Conservation (phyloP, 2,888 invertebrate genomes). For the Nemurella pictetii region DNA sequence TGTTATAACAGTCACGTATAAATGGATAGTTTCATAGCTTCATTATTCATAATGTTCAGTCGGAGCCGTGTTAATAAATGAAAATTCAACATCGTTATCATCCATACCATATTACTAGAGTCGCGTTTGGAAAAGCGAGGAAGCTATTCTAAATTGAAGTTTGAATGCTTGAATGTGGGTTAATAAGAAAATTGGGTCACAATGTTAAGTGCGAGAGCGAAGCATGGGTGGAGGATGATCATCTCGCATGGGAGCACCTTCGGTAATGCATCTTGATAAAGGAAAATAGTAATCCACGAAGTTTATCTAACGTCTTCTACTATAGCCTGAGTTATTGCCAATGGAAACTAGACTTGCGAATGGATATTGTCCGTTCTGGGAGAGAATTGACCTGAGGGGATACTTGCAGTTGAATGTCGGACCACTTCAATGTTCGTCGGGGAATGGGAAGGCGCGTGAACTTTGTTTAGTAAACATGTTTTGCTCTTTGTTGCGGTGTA, state of each 20-base stretch:
- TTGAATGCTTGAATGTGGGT: background rate
- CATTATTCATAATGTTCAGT: background rate
- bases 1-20: background rate
- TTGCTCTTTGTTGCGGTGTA: background rate
- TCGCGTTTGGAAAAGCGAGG: background rate
- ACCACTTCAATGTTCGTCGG: background rate
- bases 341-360: background rate
- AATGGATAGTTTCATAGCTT: background rate
- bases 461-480: background rate
- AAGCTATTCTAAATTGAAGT: background rate
- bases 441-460: background rate
- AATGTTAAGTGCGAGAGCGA: background rate
- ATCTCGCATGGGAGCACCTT: background rate
- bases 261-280: background rate
- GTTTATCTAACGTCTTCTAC: background rate
- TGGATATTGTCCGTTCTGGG: background rate
- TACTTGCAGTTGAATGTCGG: background rate
- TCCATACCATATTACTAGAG: background rate
- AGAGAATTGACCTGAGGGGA: background rate
- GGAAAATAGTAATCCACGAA: background rate
- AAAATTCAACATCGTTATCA: background rate
- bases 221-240: background rate
- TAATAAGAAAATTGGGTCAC: slow-evolving; percentile 3
- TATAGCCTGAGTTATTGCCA: background rate
- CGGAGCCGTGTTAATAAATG: background rate